Conservation (phyloP, 2,113 vertebrate species). For the Chaetorhynchus papuensis region DNA sequence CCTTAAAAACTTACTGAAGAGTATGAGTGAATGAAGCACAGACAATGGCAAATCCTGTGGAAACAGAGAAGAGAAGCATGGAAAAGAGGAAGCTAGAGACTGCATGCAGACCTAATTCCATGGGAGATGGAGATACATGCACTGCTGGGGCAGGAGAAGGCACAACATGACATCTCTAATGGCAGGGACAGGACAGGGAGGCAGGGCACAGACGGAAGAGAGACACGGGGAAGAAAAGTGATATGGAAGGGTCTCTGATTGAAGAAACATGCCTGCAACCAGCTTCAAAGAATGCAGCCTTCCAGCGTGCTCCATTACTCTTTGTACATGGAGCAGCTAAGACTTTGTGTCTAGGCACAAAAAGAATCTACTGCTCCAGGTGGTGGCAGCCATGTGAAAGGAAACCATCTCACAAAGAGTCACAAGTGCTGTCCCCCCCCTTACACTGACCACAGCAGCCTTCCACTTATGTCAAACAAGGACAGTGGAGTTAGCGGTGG, state of each 20-base stretch:
- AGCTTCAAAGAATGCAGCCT: background rate
- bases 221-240: background rate
- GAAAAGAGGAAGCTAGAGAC: background rate
- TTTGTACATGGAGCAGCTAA: background rate
- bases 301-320: background rate
- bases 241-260: background rate
- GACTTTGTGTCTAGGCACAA: background rate
- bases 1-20: background rate
- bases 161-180: fast-evolving
- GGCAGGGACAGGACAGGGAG: background rate
- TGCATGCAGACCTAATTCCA: background rate
- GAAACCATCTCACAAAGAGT: background rate
- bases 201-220: background rate
- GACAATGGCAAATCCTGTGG: background rate
- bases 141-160: background rate
- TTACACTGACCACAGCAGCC: background rate
- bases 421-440: background rate
- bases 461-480: background rate
- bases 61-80: background rate
- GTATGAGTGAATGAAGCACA: background rate
- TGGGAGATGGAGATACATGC: background rate
- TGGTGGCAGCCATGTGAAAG: background rate
- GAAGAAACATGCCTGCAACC: background rate
- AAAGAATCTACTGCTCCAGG: background rate
- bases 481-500: background rate